Conservation (phyloP, 2,888 invertebrate genomes). For the Girardia tigrina region DNA sequence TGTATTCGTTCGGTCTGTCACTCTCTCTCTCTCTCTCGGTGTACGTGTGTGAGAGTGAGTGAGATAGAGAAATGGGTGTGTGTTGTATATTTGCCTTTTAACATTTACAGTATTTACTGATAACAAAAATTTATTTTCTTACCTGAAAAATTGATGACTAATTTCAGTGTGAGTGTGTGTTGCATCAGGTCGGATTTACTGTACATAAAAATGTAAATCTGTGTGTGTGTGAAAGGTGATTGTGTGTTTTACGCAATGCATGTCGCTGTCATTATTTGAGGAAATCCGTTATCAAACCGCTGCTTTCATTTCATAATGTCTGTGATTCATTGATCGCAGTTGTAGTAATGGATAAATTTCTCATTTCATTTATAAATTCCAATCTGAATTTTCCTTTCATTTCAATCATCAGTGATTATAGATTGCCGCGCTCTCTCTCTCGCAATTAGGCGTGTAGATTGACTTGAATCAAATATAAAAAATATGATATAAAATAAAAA, state of each 20-base stretch:
- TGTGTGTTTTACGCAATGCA: neutral
- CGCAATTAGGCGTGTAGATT: conserved; percentile 13
- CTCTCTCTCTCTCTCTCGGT: too few relatives aligned
- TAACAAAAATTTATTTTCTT: neutral
- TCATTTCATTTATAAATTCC: conserved; percentile 12
- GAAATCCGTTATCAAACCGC: conserved; percentile 6
- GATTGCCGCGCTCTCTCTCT: conserved; percentile 10
- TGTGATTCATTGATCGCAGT: conserved; percentile 23
- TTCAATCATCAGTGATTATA: conserved; percentile 10
- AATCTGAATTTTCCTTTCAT: neutral
- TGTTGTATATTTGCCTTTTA: neutral
- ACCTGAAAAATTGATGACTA: conserved; percentile 8
- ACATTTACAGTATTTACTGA: neutral
- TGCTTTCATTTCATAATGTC: neutral
- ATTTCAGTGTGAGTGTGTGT: too few relatives aligned
- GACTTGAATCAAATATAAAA: too few relatives aligned
- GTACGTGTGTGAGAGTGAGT: too few relatives aligned
- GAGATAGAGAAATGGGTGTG: too few relatives aligned
- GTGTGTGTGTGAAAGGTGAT: too few relatives aligned
- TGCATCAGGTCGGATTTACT: too few relatives aligned
- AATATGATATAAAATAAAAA: too few relatives aligned
- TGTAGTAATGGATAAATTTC: conserved; percentile 20
- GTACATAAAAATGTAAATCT: too few relatives aligned
- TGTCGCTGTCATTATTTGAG: conserved; percentile 13
- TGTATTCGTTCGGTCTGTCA: neutral